Conservation (phyloP, 1,140 invertebrate genomes). For the Orius laevigatus region DNA sequence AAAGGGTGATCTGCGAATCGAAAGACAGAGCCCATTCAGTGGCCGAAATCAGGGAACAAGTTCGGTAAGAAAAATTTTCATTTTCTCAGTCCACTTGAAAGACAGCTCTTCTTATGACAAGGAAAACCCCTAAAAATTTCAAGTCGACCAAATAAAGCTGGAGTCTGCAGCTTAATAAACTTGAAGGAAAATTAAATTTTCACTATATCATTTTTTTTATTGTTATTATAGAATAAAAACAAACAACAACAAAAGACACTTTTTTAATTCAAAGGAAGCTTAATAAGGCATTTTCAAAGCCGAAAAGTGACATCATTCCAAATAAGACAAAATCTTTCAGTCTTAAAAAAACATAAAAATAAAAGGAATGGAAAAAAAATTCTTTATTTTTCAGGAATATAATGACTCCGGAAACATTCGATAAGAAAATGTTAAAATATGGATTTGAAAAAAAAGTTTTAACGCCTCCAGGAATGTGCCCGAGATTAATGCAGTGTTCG, state of each 20-base stretch:
- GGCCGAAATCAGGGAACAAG: constrained; percentile 24
- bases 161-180: no score
- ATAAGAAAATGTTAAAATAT: constrained; percentile 22
- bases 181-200: no score
- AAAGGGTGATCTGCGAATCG: constrained; percentile 22
- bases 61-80: no score
- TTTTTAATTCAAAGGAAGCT: not conserved
- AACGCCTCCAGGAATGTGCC: constrained; percentile 19
- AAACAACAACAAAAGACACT: no score
- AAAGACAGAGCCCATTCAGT: constrained; percentile 23
- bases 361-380: not conserved
- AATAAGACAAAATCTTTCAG: not conserved
- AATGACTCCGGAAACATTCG: constrained; percentile 25
- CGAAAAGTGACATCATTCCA: not conserved
- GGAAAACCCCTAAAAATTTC: no score
- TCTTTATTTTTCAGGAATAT: constrained; percentile 12
- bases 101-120: no score
- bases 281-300: not conserved
- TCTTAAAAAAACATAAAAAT: not conserved
- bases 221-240: no score
- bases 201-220: no score
- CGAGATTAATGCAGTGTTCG: constrained; percentile 20
- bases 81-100: no score
- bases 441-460: constrained; percentile 20
- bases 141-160: no score